These are phyloP conservation scores for Metridium senile DNA, from an alignment of 92 coral and sea anemone species.

Conservation along the genomic window DNA sequence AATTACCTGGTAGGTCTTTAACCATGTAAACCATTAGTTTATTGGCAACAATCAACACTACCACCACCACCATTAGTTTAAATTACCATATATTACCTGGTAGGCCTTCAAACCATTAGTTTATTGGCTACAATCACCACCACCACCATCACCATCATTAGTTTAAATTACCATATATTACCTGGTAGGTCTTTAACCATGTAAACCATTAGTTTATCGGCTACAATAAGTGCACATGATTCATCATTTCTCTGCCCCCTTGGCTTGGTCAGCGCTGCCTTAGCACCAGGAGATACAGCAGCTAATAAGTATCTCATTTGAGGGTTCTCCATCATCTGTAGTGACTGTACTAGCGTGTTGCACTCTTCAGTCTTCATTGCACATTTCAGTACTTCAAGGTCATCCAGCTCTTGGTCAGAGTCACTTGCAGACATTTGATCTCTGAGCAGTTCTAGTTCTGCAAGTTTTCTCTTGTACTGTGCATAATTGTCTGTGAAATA, in stretches of 20 bases:
- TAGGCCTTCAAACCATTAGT: too few species aligned
- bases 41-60: too few species aligned
- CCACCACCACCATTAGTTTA: too few species aligned
- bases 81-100: too few species aligned
- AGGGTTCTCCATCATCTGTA: slow-evolving; percentile 93
- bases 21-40: too few species aligned
- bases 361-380: slow-evolving; percentile 84
- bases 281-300: slow-evolving; percentile 58
- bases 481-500: slow-evolving; percentile 58
- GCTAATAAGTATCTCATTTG: slow-evolving; percentile 83
- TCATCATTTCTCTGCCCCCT: slow-evolving; percentile 63
- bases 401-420: slow-evolving; percentile 88
- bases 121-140: too few species aligned
- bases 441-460: slow-evolving; percentile 73
- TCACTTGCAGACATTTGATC: slow-evolving; percentile 85
- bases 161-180: too few species aligned
- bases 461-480: slow-evolving; percentile 70
- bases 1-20: too few species aligned
- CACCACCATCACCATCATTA: too few species aligned
- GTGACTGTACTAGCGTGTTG: slow-evolving; percentile 80
- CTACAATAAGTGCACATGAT: slow-evolving; percentile 72
- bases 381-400: slow-evolving; percentile 80
- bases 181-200: slow-evolving; percentile 84
- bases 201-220: slow-evolving; percentile 65
- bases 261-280: slow-evolving; percentile 47